phyloP scores from a whole-genome alignment of 2,888 invertebrate genomes.

The Parasteatoda lunata region DNA sequence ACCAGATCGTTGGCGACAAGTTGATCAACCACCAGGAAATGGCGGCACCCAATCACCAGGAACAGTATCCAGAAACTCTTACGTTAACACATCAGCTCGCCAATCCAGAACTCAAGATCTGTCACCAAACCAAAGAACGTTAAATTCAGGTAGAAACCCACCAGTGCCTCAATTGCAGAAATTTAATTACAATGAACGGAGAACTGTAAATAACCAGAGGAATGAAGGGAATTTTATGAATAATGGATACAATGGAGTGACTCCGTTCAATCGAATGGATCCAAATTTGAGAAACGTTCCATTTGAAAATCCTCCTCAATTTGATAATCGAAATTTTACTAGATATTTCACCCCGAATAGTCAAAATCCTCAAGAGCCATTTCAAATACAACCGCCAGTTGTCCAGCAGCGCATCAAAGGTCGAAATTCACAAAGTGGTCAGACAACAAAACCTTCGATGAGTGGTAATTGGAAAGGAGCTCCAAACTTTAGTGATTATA shows the following conservation, averaged over 20 bases:
- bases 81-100: background rate
- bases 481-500: slow-evolving; percentile 11
- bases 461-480: slow-evolving; percentile 57
- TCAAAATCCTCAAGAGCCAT: slow-evolving; percentile 29
- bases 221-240: slow-evolving; percentile 21
- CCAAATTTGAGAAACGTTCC: slow-evolving; percentile 6
- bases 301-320: slow-evolving; percentile 13
- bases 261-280: slow-evolving; percentile 30
- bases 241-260: slow-evolving; percentile 31
- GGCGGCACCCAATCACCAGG: background rate
- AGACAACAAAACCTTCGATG: slow-evolving; percentile 25
- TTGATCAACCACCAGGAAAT: slow-evolving; percentile 5
- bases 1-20: slow-evolving; percentile 48
- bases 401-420: slow-evolving; percentile 36
- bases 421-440: slow-evolving; percentile 16
- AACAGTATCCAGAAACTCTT: background rate
- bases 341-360: slow-evolving; percentile 22
- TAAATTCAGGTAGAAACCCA: slow-evolving; percentile 7
- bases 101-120: slow-evolving; percentile 47
- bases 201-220: background rate
- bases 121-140: slow-evolving; percentile 21
- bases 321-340: slow-evolving; percentile 15
- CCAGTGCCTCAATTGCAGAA: background rate
- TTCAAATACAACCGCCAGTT: slow-evolving; percentile 51
- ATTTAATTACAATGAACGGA: slow-evolving; percentile 29